Percentiles rank a stretch among this genome's conserved stretches.
Conservation (phyloP, 2,797 vertebrate species). For the Simalia tracyae region DNA sequence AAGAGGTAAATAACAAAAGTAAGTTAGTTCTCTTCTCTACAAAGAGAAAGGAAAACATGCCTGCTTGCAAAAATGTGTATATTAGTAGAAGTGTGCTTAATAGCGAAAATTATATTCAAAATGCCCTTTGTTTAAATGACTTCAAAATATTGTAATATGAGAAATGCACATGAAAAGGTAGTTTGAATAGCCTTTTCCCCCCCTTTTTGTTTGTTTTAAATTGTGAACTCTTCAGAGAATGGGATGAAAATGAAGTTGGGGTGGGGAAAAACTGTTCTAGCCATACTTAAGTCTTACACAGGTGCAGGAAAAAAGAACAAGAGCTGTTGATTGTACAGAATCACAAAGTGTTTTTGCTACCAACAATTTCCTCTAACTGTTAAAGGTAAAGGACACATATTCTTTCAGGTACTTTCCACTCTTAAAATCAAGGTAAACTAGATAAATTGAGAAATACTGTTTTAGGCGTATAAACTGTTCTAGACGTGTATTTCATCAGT, state of each 20-base stretch:
- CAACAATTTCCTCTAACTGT: neutral
- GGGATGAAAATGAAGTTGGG: neutral
- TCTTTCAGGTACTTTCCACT: neutral
- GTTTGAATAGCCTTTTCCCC: neutral
- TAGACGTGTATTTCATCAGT: neutral
- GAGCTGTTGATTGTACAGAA: neutral
- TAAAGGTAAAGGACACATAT: neutral
- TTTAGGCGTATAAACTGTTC: neutral
- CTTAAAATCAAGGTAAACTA: neutral
- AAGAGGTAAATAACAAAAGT: neutral
- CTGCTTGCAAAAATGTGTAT: neutral
- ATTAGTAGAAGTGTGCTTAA: neutral
- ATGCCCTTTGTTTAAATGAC: neutral
- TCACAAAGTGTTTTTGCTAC: neutral
- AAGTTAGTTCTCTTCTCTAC: neutral
- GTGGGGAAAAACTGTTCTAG: neutral
- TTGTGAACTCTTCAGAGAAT: neutral
- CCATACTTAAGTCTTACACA: neutral
- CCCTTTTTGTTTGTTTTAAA: neutral
- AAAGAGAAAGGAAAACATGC: neutral
- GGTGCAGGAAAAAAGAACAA: neutral
- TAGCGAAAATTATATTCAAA: neutral
- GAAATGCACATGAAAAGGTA: neutral
- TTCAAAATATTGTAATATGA: neutral
- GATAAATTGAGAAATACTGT: neutral